Conservation (phyloP, 2,113 vertebrate species). For the Illadopsis cleaveri region DNA sequence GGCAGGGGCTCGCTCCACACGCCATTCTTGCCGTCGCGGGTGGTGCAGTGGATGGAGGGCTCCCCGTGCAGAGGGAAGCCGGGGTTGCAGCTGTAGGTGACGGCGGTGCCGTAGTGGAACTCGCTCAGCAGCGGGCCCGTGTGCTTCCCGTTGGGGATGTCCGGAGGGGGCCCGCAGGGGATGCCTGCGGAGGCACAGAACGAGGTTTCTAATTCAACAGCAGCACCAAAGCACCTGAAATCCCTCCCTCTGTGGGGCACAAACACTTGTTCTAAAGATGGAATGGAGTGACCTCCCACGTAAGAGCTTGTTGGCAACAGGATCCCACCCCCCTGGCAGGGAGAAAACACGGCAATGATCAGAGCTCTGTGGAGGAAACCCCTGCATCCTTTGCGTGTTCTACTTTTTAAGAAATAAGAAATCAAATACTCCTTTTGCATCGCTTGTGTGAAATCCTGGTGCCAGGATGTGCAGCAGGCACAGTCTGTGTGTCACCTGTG, state of each 20-base stretch:
- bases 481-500: background rate
- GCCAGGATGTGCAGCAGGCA: background rate
- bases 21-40: conserved; percentile 32
- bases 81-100: conserved; percentile 25
- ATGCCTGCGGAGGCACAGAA: conserved; percentile 47
- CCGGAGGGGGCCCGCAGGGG: conserved; percentile 47
- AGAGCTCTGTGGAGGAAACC: background rate
- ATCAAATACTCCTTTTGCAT: background rate
- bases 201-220: background rate
- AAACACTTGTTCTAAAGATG: background rate
- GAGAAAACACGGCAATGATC: background rate
- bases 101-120: conserved; percentile 40
- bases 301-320: background rate
- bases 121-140: background rate
- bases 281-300: background rate
- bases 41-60: conserved; percentile 63
- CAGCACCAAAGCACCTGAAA: background rate
- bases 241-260: background rate
- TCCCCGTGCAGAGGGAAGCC: conserved; percentile 48
- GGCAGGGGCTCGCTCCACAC: conserved; percentile 59
- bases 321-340: background rate
- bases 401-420: background rate
- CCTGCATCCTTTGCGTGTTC: background rate
- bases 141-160: conserved; percentile 57
- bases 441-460: background rate